Conservation (phyloP, 2,888 invertebrate genomes). For the Rhyacophila evoluta region DNA sequence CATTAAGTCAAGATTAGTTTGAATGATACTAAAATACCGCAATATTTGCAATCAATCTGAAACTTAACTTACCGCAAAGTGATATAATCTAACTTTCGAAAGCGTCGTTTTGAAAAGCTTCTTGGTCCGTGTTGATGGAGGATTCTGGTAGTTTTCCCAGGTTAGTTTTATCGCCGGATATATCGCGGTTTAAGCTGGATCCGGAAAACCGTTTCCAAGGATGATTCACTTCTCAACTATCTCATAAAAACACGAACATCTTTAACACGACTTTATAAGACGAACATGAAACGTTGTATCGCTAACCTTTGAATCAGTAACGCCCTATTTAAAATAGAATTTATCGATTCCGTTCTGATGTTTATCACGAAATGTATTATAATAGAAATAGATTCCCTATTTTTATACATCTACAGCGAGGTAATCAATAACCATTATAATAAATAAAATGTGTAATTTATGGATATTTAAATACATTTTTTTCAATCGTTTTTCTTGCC, state of each 20-base stretch:
- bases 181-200: neutral
- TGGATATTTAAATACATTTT: too few species aligned
- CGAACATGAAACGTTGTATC: neutral
- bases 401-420: too few species aligned
- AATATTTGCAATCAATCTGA: too few species aligned
- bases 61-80: neutral
- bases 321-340: neutral
- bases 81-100: neutral
- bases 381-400: too few species aligned
- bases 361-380: too few species aligned
- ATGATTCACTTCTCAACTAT: neutral
- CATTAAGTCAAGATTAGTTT: too few species aligned
- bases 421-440: too few species aligned
- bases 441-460: too few species aligned
- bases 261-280: neutral
- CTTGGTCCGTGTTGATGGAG: neutral
- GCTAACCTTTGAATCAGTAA: neutral
- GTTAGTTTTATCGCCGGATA: neutral
- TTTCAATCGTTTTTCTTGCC: too few species aligned
- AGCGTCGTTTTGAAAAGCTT: neutral
- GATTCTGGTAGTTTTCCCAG: neutral
- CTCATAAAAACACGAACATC: neutral
- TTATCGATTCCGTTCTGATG: neutral
- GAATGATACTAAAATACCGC: too few species aligned
- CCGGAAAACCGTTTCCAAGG: neutral